phyloP scores from a whole-genome alignment of 2,888 invertebrate species.

The Acrocyrtus sp. region DNA sequence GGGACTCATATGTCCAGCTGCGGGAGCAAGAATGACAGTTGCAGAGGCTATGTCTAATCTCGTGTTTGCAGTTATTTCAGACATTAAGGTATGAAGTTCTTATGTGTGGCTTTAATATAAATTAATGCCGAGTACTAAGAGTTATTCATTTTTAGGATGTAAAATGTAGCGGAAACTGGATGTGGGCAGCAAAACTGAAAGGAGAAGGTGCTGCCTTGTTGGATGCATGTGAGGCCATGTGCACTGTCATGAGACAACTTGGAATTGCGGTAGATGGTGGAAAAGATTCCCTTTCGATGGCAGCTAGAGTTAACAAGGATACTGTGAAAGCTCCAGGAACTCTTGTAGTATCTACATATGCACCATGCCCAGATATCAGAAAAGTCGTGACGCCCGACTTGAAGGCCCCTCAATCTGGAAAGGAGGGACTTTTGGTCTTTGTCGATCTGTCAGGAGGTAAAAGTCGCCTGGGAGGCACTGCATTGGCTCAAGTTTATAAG shows the following conservation, averaged over 20 bases:
- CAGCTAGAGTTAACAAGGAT: slow-evolving; percentile 81
- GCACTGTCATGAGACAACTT: slow-evolving; percentile 81
- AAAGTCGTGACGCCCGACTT: slow-evolving; percentile 90
- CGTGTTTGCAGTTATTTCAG: slow-evolving; percentile 75
- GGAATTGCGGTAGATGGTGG: slow-evolving; percentile 96
- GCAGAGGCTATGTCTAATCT: slow-evolving; percentile 95
- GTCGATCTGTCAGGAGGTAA: slow-evolving; percentile 81
- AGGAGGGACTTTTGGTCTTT: slow-evolving; percentile 76
- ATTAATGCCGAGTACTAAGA: neutral
- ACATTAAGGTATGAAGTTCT: slow-evolving; percentile 71
- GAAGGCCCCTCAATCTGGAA: slow-evolving; percentile 74
- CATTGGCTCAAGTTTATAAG: slow-evolving; percentile 88
- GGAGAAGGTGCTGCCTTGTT: slow-evolving; percentile 91
- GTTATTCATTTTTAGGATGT: slow-evolving; percentile 74
- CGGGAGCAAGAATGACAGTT: slow-evolving; percentile 93
- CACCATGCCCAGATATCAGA: slow-evolving; percentile 90
- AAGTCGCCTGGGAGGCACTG: slow-evolving; percentile 88
- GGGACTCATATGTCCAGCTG: slow-evolving; percentile 82
- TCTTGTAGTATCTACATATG: slow-evolving; percentile 95
- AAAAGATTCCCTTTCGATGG: slow-evolving; percentile 98
- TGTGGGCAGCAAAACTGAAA: slow-evolving; percentile 98
- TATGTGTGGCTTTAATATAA: too few species aligned
- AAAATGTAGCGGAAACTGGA: slow-evolving; percentile 99
- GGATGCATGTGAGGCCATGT: slow-evolving; percentile 89
- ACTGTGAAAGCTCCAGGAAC: slow-evolving; percentile 72